Base-by-base conservation (phyloP, 53 echinoderm and acorn worm genomes). In the Echinometra lucunter region DNA sequence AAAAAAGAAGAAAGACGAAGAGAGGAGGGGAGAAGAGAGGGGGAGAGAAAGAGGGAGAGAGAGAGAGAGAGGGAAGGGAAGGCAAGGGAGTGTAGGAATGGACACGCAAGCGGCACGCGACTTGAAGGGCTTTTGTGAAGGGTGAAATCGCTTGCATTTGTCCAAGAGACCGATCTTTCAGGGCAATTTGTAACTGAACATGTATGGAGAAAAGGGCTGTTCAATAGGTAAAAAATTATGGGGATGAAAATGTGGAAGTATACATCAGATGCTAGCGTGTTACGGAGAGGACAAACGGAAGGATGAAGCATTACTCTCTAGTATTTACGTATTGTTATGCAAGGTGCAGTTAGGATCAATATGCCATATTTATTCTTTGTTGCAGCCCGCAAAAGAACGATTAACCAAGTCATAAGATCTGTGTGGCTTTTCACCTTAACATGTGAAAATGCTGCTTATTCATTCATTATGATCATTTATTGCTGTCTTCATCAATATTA, bases 101-200 rank as follows among this genome's bases (percentile, higher is more conserved):
- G 28, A 78, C 19, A 12, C 42, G 30, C 19, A 18, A 7, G 40
- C 78, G 42, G 37, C 78, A 78, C 78, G 78, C 78, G 42, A 37
- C 37, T 30, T 78, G 78, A 78, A 78, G 37, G n/a, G 70, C 70
- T 28, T 70, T 70, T 30, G 32, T 78, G 42, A 17, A 78, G 78
- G 37, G 78, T 78, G 78, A 78, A 78, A 45, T 83, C 83, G 47
- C 27, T 45, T n/a, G 19, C 9, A 74, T 74, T 83, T 47, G 25
- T 83, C 13, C 85, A 83, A 25, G 49, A 4, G 85, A 83, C 85
- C 13, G 85, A 83, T 17, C 49, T 83, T 7, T 40, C 2, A 75
- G 40, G 30, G 85, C 47, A 83, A 83, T 83, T 83, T 6, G 85
- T 49, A 49, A 83, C 45, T 11, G 42, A 80, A 80, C 80, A 21